Evolutionary conservation across 2,888 invertebrate species (phyloP).

Genomic region (Netelia melanura): DNA sequence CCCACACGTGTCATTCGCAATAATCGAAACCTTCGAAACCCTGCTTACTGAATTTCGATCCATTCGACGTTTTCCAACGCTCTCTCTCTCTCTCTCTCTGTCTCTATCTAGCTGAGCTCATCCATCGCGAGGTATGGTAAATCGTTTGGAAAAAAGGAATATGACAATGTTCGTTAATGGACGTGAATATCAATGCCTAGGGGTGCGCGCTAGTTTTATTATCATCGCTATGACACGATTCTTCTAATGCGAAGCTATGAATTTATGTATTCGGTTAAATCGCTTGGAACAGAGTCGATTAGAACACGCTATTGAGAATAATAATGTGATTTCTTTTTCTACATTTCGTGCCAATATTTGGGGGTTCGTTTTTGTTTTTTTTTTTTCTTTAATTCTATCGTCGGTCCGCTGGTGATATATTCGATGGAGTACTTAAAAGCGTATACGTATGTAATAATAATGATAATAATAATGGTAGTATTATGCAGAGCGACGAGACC

Average conservation of each 20-base stretch:
- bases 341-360: background rate
- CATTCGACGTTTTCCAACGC: conserved; percentile 42
- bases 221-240: conserved; percentile 37
- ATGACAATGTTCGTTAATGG: conserved; percentile 53
- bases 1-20: conserved; percentile 69
- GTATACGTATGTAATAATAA: conserved; percentile 17
- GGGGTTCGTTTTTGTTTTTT: background rate
- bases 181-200: conserved; percentile 48
- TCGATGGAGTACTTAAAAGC: background rate
- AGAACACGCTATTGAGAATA: background rate
- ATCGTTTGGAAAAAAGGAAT: conserved; percentile 55
- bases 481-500: conserved; percentile 61
- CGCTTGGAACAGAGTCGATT: conserved; percentile 24
- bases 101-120: conserved; percentile 36
- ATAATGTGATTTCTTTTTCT: background rate
- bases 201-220: background rate
- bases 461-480: conserved; percentile 41
- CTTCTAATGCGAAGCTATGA: background rate
- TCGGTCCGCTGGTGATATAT: background rate
- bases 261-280: conserved; percentile 27
- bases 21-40: conserved; percentile 19
- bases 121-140: conserved; percentile 26
- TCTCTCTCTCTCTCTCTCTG: conserved; percentile 26
- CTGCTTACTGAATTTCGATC: conserved; percentile 63
- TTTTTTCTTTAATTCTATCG: conserved; percentile 14